A percentile compares a stretch with the other conserved stretches of the same genome.
Conservation (phyloP, 2,797 vertebrate species). For the Kryptolebias ocellatus region DNA sequence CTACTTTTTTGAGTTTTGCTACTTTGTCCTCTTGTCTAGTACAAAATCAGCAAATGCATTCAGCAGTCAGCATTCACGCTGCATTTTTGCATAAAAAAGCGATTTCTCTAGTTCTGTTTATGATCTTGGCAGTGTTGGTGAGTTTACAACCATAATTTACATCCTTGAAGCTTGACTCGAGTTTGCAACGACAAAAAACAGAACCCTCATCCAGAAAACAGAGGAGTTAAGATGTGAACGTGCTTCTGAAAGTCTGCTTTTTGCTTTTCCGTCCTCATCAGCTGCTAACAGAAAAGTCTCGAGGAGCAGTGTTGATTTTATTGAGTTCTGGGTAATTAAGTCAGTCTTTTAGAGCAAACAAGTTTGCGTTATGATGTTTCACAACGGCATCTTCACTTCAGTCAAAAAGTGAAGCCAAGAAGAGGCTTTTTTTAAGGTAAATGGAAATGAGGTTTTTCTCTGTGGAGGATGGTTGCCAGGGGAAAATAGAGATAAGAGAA, state of each 20-base stretch:
- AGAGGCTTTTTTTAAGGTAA: constrained; percentile 11
- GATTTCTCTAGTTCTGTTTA: constrained; percentile 4
- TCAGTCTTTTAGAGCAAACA: constrained; percentile 12
- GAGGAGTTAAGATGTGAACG: constrained; percentile 1
- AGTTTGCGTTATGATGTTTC: constrained; percentile 48
- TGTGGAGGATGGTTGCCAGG: constrained; percentile 26
- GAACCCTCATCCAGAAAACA: constrained; percentile 9
- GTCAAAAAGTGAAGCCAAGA: constrained; percentile 26
- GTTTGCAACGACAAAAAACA: constrained; percentile 8
- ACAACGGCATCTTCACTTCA: constrained; percentile 30
- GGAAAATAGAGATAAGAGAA: constrained; percentile 30
- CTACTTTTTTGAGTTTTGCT: too few species aligned
- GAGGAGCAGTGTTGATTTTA: constrained; percentile 22
- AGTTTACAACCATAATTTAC: constrained; percentile 18
- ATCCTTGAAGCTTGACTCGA: constrained; percentile 4
- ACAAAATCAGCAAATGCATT: too few species aligned
- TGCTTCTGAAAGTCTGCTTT: constrained; percentile 6
- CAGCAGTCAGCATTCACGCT: too few species aligned
- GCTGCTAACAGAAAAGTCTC: constrained; percentile 23
- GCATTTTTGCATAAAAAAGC: too few species aligned
- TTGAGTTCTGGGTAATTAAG: constrained; percentile 32
- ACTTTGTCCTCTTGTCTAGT: too few species aligned
- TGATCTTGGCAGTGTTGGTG: neutral
- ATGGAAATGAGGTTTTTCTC: constrained; percentile 11
- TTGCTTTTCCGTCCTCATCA: neutral